Evolutionary conservation across 2,113 vertebrate genomes (phyloP).

Genomic region (Chlamydotis undulata): DNA sequence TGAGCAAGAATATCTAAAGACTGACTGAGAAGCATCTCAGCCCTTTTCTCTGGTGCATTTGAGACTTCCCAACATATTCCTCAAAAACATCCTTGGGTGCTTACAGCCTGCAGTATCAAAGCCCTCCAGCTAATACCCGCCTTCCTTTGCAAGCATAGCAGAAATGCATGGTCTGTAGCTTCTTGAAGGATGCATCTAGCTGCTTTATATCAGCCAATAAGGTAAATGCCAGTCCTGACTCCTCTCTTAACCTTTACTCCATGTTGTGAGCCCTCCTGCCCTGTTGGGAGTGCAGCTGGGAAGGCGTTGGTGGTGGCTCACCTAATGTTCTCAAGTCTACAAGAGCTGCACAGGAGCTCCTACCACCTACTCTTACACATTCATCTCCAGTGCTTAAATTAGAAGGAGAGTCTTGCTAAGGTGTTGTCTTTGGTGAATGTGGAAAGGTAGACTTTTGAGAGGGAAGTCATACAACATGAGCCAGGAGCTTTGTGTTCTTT

Average conservation of each 20-base stretch:
- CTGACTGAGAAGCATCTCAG: background rate
- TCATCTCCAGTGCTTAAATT: background rate
- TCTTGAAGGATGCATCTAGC: background rate
- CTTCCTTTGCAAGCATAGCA: background rate
- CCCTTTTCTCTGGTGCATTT: background rate
- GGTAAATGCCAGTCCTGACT: background rate
- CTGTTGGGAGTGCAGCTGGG: fast-evolving
- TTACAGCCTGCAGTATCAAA: background rate
- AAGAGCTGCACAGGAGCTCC: background rate
- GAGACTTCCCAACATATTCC: background rate
- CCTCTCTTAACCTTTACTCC: background rate
- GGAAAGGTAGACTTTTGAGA: background rate
- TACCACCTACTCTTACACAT: too few species aligned
- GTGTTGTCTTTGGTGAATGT: background rate
- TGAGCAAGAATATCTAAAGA: background rate
- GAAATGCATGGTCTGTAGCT: fast-evolving
- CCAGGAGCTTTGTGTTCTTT: background rate
- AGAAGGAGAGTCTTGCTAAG: background rate
- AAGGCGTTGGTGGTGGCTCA: background rate
- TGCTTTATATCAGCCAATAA: background rate
- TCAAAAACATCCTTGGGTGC: fast-evolving
- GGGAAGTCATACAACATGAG: background rate
- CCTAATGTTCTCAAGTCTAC: background rate
- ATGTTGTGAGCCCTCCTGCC: background rate
- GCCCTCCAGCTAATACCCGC: background rate